phyloP scores from a whole-genome alignment of 2,113 vertebrate species.

The Ciconia maguari region DNA sequence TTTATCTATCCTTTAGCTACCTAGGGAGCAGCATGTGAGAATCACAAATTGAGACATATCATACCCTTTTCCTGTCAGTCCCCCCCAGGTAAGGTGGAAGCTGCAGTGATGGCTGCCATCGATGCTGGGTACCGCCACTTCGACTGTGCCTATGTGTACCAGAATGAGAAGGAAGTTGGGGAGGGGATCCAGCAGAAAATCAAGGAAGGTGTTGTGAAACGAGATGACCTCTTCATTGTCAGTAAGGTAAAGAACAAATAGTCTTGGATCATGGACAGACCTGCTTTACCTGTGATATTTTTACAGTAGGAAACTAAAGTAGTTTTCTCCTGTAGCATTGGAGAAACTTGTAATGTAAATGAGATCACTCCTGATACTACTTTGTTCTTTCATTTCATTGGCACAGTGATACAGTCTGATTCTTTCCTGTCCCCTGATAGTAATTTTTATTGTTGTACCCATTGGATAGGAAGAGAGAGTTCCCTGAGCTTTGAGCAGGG shows the following conservation, averaged over 20 bases:
- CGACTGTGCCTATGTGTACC: conserved; percentile 81
- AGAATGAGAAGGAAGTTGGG: conserved; percentile 85
- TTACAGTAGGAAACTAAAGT: background rate
- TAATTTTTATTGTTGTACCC: background rate
- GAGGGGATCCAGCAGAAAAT: conserved; percentile 78
- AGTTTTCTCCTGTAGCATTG: background rate
- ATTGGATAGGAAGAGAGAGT: background rate
- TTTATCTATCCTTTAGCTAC: background rate
- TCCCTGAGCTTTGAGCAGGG: background rate
- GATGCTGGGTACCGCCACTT: conserved; percentile 84
- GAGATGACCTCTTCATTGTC: conserved; percentile 86
- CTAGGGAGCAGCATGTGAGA: background rate
- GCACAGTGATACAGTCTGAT: background rate
- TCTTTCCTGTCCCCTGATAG: background rate
- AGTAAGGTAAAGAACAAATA: conserved; percentile 78
- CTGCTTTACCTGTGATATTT: background rate
- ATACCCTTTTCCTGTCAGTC: conserved; percentile 60
- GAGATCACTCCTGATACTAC: background rate
- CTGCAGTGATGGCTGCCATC: conserved; percentile 79
- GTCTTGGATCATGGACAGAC: background rate
- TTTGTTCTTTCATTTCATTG: background rate
- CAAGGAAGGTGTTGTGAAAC: conserved; percentile 74
- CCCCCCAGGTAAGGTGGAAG: conserved; percentile 68
- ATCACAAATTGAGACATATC: accelerated
- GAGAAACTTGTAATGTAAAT: background rate